A percentile compares a stretch with the other conserved stretches of the same genome.
Conservation (phyloP, 2,888 invertebrate genomes). For the Erebia epiphron region DNA sequence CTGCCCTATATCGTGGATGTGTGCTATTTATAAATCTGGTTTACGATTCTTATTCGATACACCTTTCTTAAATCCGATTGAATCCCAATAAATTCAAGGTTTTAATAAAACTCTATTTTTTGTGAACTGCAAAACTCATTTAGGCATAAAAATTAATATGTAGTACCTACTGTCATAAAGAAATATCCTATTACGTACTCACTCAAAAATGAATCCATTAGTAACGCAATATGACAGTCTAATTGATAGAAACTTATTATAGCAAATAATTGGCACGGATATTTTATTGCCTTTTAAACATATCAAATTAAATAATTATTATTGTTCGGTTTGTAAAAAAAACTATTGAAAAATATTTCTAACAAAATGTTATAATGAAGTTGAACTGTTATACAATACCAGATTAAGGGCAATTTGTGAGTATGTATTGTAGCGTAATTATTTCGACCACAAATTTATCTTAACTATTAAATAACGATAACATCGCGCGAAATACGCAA, state of each 20-base stretch:
- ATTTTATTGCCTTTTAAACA: conserved; percentile 22
- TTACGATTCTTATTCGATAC: too few species aligned
- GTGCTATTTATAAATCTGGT: too few species aligned
- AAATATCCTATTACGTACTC: not conserved
- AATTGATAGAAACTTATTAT: conserved; percentile 25
- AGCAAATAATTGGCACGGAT: conserved; percentile 24
- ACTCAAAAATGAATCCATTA: conserved; percentile 22
- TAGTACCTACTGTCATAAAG: not conserved
- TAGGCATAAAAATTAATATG: not conserved
- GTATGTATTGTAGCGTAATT: conserved; percentile 32
- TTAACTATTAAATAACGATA: conserved; percentile 30
- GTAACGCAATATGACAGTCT: conserved; percentile 24
- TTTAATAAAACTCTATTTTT: not conserved
- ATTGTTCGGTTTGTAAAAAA: conserved; percentile 16
- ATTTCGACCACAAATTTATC: conserved; percentile 29
- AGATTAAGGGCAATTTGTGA: conserved; percentile 33
- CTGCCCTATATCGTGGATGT: too few species aligned
- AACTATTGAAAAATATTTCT: conserved; percentile 20
- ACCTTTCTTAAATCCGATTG: too few species aligned
- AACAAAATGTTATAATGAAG: conserved; percentile 20
- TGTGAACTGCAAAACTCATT: too few species aligned
- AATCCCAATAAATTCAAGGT: not conserved
- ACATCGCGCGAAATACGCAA: conserved; percentile 19
- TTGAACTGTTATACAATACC: conserved; percentile 17
- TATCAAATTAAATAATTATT: conserved; percentile 19